Conservation (phyloP, 2,113 vertebrate genomes). For the Saccopteryx leptura region DNA sequence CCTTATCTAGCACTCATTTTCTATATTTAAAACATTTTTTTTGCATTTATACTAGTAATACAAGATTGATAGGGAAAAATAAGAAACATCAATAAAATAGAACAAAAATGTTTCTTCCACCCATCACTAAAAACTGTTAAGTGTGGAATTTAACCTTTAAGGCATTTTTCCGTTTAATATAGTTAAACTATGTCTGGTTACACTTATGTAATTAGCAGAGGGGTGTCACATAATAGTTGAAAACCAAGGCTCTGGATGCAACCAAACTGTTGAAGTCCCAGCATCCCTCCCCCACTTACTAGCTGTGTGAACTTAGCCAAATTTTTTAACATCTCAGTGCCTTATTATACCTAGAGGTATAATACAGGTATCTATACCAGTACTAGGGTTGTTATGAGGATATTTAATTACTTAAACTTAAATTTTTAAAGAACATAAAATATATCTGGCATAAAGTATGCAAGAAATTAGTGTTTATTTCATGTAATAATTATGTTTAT, state of each 20-base stretch:
- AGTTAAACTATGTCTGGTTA: conserved; percentile 25
- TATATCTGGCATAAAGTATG: background rate
- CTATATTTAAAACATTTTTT: background rate
- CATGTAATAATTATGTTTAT: background rate
- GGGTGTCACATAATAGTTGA: background rate
- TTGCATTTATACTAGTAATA: background rate
- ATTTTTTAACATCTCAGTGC: background rate
- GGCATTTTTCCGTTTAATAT: conserved; percentile 18
- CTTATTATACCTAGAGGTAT: background rate
- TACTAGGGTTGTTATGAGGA: background rate
- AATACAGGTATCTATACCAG: background rate
- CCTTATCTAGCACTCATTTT: conserved; percentile 4
- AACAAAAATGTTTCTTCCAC: background rate
- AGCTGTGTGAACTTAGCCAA: background rate
- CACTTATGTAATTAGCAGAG: background rate
- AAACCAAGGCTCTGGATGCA: background rate
- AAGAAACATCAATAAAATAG: background rate
- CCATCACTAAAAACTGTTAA: conserved; percentile 30
- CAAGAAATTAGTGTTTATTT: background rate
- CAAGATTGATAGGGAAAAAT: conserved; percentile 8
- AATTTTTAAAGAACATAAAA: conserved; percentile 11
- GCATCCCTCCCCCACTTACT: background rate
- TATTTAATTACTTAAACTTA: conserved; percentile 12
- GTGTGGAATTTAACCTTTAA: conserved; percentile 29
- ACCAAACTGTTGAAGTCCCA: background rate